Conservation (phyloP, 2,113 vertebrate genomes). For the Rattus rattus region DNA sequence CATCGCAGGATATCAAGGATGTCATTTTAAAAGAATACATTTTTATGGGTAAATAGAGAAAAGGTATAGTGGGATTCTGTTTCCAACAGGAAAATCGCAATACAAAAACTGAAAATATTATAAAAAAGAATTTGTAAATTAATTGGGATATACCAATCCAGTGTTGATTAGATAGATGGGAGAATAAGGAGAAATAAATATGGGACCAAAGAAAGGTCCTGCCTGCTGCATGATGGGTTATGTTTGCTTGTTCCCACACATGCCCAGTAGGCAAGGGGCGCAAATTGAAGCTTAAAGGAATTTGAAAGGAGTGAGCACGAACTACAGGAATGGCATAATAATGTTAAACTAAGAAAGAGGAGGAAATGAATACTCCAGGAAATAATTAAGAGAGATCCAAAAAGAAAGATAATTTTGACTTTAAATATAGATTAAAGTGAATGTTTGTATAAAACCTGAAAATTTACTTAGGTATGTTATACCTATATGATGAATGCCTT, state of each 20-base stretch:
- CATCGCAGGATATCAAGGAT: background rate
- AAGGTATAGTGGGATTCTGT: background rate
- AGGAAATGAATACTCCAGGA: background rate
- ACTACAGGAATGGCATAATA: no score
- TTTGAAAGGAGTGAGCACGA: background rate
- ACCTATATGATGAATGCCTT: background rate
- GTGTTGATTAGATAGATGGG: background rate
- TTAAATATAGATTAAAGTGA: background rate
- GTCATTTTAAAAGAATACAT: background rate
- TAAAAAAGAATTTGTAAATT: background rate
- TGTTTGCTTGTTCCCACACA: background rate
- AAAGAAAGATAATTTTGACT: background rate
- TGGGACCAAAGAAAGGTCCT: background rate
- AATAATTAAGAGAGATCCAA: background rate
- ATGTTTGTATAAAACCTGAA: background rate
- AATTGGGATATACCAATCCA: background rate
- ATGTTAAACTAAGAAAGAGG: background rate
- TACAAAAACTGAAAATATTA: background rate
- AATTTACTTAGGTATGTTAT: background rate
- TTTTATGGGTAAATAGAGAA: background rate
- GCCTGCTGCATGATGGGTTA: background rate
- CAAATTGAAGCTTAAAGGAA: no score
- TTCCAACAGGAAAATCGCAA: background rate
- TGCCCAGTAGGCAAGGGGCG: background rate
- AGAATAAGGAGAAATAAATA: background rate